phyloP scores from a whole-genome alignment of 2,113 vertebrate species.

The Propithecus coquereli region DNA sequence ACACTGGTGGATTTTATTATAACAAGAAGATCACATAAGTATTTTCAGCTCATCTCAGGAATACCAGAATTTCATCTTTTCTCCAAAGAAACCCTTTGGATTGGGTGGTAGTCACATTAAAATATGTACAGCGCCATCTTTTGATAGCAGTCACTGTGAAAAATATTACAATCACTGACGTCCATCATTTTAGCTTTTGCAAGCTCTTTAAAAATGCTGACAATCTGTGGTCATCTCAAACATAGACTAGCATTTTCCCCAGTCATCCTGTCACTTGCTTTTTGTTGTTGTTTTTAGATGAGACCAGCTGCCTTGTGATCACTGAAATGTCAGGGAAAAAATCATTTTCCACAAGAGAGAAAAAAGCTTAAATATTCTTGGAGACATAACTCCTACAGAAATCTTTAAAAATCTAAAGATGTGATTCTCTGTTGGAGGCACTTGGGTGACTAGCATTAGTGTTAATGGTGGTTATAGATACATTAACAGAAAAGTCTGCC shows the following conservation, averaged over 20 bases:
- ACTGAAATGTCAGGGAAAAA: conserved; percentile 79
- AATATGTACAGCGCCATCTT: conserved; percentile 60
- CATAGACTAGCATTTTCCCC: conserved; percentile 70
- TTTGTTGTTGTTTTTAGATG: conserved; percentile 78
- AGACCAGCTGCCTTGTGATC: conserved; percentile 81
- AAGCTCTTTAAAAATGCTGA: conserved; percentile 71
- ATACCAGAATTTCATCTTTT: conserved; percentile 44
- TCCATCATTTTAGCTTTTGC: conserved; percentile 54
- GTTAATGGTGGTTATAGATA: conserved; percentile 63
- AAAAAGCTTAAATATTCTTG: conserved; percentile 79
- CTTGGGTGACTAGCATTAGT: conserved; percentile 64
- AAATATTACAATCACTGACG: conserved; percentile 2
- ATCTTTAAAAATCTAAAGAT: conserved; percentile 75
- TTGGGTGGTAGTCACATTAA: conserved; percentile 55
- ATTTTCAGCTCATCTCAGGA: conserved; percentile 64
- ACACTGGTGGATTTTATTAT: conserved; percentile 59
- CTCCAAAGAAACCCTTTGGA: not conserved
- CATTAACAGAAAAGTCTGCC: conserved; percentile 52
- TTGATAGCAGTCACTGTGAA: conserved; percentile 59
- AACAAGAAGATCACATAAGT: conserved; percentile 23
- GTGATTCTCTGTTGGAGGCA: conserved; percentile 67
- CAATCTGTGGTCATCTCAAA: conserved; percentile 70
- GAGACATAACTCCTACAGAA: conserved; percentile 77
- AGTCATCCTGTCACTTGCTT: conserved; percentile 72
- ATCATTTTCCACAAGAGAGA: conserved; percentile 76